Conservation (phyloP, 2,113 vertebrate species). For the Aldabrachelys gigantea region DNA sequence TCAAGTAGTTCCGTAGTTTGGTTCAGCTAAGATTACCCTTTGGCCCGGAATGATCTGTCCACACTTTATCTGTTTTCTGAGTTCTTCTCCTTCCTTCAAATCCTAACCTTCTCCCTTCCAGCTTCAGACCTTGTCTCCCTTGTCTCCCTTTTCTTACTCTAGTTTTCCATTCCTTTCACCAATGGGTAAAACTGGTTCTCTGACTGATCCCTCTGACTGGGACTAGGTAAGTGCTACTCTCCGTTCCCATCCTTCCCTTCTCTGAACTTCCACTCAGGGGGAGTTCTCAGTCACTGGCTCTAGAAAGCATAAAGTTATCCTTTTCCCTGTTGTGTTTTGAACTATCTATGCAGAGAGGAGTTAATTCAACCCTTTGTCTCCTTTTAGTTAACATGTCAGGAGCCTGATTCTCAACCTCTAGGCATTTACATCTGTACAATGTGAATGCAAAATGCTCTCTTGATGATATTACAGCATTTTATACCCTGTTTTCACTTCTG, state of each 20-base stretch:
- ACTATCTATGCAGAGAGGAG: background rate
- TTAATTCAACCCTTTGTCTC: background rate
- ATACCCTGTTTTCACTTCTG: conserved; percentile 29
- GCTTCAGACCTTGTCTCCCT: background rate
- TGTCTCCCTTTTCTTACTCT: background rate
- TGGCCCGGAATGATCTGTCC: background rate
- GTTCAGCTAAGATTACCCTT: background rate
- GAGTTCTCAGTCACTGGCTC: background rate
- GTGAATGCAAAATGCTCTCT: conserved; percentile 12
- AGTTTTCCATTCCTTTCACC: background rate
- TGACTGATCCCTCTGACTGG: background rate
- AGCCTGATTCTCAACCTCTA: conserved; percentile 22
- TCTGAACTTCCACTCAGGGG: background rate
- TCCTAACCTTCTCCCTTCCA: background rate
- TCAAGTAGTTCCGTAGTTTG: background rate
- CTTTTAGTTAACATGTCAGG: background rate
- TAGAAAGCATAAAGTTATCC: background rate
- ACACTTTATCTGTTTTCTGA: background rate
- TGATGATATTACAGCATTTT: conserved; percentile 45
- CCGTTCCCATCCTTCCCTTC: background rate
- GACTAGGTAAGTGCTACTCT: background rate
- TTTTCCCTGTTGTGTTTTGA: background rate
- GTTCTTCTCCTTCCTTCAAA: background rate
- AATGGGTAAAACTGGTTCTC: background rate
- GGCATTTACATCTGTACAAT: background rate